Conservation (phyloP, 2,888 invertebrate species). For the Sphaerophoria rueppellii region DNA sequence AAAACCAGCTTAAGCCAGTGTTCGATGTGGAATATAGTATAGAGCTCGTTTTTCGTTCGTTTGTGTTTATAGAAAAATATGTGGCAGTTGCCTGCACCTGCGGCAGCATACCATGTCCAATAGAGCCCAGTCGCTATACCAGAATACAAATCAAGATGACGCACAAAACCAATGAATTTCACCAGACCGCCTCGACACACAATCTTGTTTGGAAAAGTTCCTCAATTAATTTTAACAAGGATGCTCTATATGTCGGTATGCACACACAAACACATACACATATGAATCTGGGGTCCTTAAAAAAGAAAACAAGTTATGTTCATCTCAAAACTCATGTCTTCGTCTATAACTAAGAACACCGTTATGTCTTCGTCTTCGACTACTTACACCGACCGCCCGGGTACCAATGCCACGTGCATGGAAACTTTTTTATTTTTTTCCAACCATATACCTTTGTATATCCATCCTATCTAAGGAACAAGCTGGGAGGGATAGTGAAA, state of each 20-base stretch:
- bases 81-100: slow-evolving; percentile 58
- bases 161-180: slow-evolving; percentile 54
- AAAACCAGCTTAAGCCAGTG: neutral
- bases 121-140: no score
- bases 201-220: slow-evolving; percentile 65
- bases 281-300: neutral
- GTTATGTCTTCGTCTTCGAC: no score
- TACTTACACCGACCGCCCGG: no score
- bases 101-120: slow-evolving; percentile 22
- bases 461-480: neutral
- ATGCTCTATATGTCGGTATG: slow-evolving; percentile 37
- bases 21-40: neutral
- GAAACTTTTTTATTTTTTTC: neutral
- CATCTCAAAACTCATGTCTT: neutral
- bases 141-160: slow-evolving; percentile 60
- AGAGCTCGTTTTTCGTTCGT: neutral
- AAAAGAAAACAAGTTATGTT: slow-evolving; percentile 37
- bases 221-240: slow-evolving; percentile 71
- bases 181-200: slow-evolving; percentile 51
- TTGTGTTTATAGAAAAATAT: slow-evolving; percentile 35
- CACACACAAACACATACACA: slow-evolving; percentile 19
- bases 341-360: neutral
- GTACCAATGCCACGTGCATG: slow-evolving; percentile 12
- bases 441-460: neutral
- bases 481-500: neutral